Base-by-base conservation (phyloP, 2,888 invertebrate species). In the Omphaloscelis lunosa region DNA sequence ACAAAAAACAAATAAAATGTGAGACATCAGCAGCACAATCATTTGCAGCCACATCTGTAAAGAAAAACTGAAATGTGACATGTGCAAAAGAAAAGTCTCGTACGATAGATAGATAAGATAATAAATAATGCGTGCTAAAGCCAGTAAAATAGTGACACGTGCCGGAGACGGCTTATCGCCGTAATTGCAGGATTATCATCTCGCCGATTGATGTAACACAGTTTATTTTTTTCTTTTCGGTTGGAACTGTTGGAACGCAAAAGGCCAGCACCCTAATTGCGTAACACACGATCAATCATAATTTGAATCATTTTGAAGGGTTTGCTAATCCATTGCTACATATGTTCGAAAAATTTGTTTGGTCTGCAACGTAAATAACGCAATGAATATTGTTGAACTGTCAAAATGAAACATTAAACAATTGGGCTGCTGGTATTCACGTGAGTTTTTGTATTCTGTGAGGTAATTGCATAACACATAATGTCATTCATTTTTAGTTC, bases 111-210 rank as follows among this genome's bases (percentile, higher is more conserved):
- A 39, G 65, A 75, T 80, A 75, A 75, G 80, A 75, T 56, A 45
- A 17, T 56, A 39, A 23, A 78, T 29, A 39, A 41, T 65, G n/a
- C 48, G 29, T 63, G 15, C 39, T 29, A 63, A 39, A 71, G 34
- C 62, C 62, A 71, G 1, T 71, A 29, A 23, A 39, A n/a, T 23
- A 29, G 29, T 20, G 58, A 11, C 48, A 34, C 62, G 53, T 48
- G 70, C n/a, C n/a, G 1, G 39, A 27, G 45, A 23, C 39, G 56
- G 39, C 71, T 77, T 77, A 77, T 77, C 77, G 15, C 0, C 5
- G 56, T 78, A 77, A 78, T 56, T 78, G 53, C 7, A 15, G 66
- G 53, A 79, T 79, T 77, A 78, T 66, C 65, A 67, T 67, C 78
- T 73, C 27, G 7, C 23, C 7, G 79, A 78, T n/a, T 79, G 53